Percentiles rank a stretch among this genome's conserved stretches.
phyloP scores from a whole-genome alignment of 1,140 invertebrate species.

The Pogonus chalceus region DNA sequence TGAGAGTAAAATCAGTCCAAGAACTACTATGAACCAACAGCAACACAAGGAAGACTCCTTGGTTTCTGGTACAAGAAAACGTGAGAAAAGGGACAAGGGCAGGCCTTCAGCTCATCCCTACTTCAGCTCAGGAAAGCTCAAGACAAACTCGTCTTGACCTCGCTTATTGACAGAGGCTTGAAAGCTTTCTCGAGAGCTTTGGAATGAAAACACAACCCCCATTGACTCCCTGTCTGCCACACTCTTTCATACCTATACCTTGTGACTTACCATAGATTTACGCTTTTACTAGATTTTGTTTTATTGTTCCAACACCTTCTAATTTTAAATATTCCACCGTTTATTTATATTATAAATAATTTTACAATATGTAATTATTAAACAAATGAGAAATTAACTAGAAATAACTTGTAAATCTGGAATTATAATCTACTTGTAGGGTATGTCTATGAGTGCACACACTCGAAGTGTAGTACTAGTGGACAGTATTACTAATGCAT shows the following conservation, averaged over 20 bases:
- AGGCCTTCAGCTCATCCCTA: not conserved
- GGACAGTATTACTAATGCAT: conserved; percentile 2
- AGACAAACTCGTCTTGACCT: conserved; percentile 6
- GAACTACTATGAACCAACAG: too few relatives aligned
- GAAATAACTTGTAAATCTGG: not conserved
- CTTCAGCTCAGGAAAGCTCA: not conserved
- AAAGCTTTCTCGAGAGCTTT: conserved; percentile 6
- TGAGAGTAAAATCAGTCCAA: too few relatives aligned
- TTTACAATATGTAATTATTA: not conserved
- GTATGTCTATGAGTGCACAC: too few relatives aligned
- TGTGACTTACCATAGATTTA: too few relatives aligned
- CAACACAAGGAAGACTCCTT: too few relatives aligned
- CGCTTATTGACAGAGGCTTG: conserved; percentile 5
- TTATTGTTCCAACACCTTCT: too few relatives aligned
- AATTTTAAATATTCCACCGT: too few relatives aligned
- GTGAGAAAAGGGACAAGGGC: too few relatives aligned
- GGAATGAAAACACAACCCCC: conserved; percentile 1
- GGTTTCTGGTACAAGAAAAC: too few relatives aligned
- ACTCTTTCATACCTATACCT: not conserved
- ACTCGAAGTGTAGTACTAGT: too few relatives aligned
- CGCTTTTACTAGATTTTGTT: too few relatives aligned
- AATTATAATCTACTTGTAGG: not conserved
- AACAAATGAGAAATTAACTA: not conserved
- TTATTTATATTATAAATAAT: too few relatives aligned
- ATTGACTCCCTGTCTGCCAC: not conserved